phyloP scores from a whole-genome alignment of 2,888 invertebrate species.

The Ichneumoninae sp. region DNA sequence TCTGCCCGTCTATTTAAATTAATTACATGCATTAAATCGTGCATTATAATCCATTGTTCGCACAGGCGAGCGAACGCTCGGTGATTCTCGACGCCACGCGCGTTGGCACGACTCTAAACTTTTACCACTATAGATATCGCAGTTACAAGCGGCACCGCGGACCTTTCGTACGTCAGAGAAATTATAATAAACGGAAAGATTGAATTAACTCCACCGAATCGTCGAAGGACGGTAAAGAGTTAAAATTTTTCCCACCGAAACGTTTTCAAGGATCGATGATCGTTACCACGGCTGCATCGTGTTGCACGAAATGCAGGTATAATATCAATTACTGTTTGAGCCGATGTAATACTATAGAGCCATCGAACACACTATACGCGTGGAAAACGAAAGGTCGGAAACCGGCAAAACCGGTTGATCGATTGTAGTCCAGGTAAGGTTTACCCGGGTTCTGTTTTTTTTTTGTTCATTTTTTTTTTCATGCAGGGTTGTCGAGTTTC shows the following conservation, averaged over 20 bases:
- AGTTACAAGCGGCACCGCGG: background rate
- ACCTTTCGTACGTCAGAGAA: background rate
- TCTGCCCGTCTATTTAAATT: slow-evolving; percentile 10
- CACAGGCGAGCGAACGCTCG: background rate
- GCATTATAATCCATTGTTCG: slow-evolving; percentile 24
- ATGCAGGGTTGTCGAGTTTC: slow-evolving; percentile 19
- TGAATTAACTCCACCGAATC: background rate
- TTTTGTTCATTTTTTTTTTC: background rate
- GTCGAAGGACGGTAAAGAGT: too few species aligned
- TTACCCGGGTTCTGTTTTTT: background rate
- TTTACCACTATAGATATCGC: background rate
- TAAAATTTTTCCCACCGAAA: background rate
- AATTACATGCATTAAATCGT: slow-evolving; percentile 26
- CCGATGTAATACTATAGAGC: slow-evolving; percentile 18
- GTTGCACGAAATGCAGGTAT: slow-evolving; percentile 33
- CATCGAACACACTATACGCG: slow-evolving; percentile 54
- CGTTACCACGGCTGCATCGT: slow-evolving; percentile 16
- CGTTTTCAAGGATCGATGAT: background rate
- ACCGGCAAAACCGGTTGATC: slow-evolving; percentile 67
- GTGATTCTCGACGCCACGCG: slow-evolving; percentile 4
- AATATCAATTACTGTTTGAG: slow-evolving; percentile 39
- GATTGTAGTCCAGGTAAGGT: slow-evolving; percentile 51
- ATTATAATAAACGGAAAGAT: background rate
- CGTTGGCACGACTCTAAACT: slow-evolving; percentile 13
- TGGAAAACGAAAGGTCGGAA: slow-evolving; percentile 60